Base-by-base conservation (phyloP, 2,888 invertebrate species). In the Calliopum simillimum region DNA sequence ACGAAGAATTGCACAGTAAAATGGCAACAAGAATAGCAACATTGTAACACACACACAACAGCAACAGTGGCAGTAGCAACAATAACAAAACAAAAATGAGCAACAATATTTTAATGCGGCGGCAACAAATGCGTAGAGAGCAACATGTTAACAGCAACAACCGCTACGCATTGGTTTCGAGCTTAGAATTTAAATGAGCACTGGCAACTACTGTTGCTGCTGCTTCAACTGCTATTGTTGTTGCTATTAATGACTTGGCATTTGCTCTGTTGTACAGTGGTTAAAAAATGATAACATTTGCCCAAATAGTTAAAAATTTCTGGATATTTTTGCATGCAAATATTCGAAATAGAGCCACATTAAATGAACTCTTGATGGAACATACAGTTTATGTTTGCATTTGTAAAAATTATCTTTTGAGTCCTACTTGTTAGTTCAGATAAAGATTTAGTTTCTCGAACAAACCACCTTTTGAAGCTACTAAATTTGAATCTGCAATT, bases 181-280 rank as follows among this genome's bases (percentile, higher is more conserved):
- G 81, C 77, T 81, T 80, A 80, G 80, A 80, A 80, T 81, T 80
- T 81, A 78, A 81, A 81, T 80, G 79, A 81, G 78, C 81, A 55
- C 13, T 11, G 13, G 33, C 33, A 8, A 19, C 33, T 23, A 51
- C 12, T 64, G 43, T 43, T 21, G 61, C 43, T 43, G 21, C 23
- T 61, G 12, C 13, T 14, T 4, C 43, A 21, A 14, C 16, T 16
- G 14, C 68, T 49, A n/a, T n/a, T n/a, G n/a, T n/a, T n/a, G n/a
- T n/a, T n/a, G n/a, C n/a, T n/a, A n/a, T n/a, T n/a, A n/a, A n/a
- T 14, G 4, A 12, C 16, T 11, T 49, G n/a, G 12, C 19, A 23
- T 68, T 55, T 47, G 66, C 53, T 21, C 69, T 63, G 33, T 5
- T 4, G 33, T 33, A 33, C 33, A 33, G 33, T 33, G 33, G 33